Base-by-base conservation (phyloP, 2,888 invertebrate genomes). In the Lysandra bellargus region DNA sequence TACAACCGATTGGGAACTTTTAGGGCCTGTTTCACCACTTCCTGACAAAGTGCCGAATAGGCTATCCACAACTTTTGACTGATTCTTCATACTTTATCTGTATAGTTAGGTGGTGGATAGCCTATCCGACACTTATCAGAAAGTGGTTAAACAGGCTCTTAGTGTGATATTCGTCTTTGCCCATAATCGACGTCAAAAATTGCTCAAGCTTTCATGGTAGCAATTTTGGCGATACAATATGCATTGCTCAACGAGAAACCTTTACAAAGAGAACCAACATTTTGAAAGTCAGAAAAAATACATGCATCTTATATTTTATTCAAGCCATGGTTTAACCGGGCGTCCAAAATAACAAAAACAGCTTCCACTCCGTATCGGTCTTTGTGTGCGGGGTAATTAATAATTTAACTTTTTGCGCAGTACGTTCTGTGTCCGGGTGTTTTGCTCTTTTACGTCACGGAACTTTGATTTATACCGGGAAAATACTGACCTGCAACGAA, bases 351-450 rank as follows among this genome's bases (percentile, higher is more conserved):
- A 69, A 69, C 64, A 57, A 57, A 69, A 69, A 33, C 69, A 37
- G 64, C 64, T 30, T 14, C 14, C 30, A 30, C 33, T 69, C 33
- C 33, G 69, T 69, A 69, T 69, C 14, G 69, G 33, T 69, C 69
- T 69, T 17, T 69, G 69, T 69, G 5, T 69, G 33, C 23, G 9
- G 64, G 69, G 17, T 69, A 69, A 69, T 69, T 69, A 69, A 69
- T 69, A 69, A 69, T 69, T 69, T 69, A 69, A 69, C 33, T 69
- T 69, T 69, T 69, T 69, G 69, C 69, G 69, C 69, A 37, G 17
- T 37, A 37, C 69, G 4, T 37, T 69, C 33, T 37, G 69, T 30
- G 23, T 49, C 49, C 49, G 61, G 6, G 7, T 61, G 30, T 37
- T 69, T 17, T 33, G 69, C 33, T 69, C 69, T 69, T 69, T 69